Base-by-base conservation (phyloP, 2,888 invertebrate genomes). In the Vanessa cardui region DNA sequence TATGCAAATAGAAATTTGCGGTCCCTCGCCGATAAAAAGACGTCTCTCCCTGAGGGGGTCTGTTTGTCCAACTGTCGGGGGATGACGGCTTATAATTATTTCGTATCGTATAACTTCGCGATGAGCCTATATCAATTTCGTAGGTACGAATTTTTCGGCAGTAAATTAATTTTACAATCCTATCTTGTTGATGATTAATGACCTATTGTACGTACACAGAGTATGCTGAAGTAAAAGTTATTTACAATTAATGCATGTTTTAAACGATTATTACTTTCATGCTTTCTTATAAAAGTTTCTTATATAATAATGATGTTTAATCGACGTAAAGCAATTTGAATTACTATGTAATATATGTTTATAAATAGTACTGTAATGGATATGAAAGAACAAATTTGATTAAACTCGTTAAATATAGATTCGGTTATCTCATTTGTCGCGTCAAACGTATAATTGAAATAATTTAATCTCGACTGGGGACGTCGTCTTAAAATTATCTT, bases 1-100 rank as follows among this genome's bases (percentile, higher is more conserved):
- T 92, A 92, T 92, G 92, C 92, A 92, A 92, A 92, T 92, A 92
- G 88, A 91, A 91, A 88, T 90, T 88, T 89, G 88, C 89, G 89
- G 89, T 89, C 90, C 90, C 91, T 83, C 81, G 84, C 83, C 86
- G 90, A 89, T 90, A 91, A 92, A 92, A 92, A 92, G 92, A 90
- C 90, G 86, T 80, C 80, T 80, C 80, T 77, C 84, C 85, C 77
- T 69, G 83, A 81, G 81, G 83, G 82, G 85, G 83, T 76, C 81
- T 89, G 89, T 88, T 88, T 86, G 90, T 85, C 89, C 89, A 88
- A 89, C 86, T 87, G 89, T 87, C 87, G 83, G 77, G 85, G 86
- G 87, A 83, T 81, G 83, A 83, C 79, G 84, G 80, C 75, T 82
- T 80, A 80, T 88, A 90, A 91, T 91, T 90, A 90, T 90, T 88